Evolutionary conservation across 1,140 invertebrate species (phyloP), one percentile per base, ranked within the genome.

Genomic region (Melitaea cinxia): DNA sequence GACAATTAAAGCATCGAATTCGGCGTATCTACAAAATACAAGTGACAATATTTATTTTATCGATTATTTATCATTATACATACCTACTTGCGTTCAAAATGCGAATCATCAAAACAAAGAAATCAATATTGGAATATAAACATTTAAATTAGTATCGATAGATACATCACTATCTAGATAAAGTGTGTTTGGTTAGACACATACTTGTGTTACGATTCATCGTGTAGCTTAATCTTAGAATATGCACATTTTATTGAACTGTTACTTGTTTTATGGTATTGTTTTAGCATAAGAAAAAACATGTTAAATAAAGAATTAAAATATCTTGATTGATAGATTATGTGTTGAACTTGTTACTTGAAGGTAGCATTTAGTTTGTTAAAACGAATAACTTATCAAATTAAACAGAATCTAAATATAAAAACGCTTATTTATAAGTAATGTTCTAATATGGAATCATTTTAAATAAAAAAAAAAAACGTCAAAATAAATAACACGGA

Each of bases 41-140:
- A 15, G 10, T 64, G 21, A 73, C 61, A 83, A 81, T 83, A 82
- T 87, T 87, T 87, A 75, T 55, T 59, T 58, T 66, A 68, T 55
- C 71, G 68, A 80, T 85, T 85, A 85, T 75, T 72, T 61, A 72
- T 77, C 71, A 80, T 81, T 78, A 78, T 75, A 19, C 7, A 23
- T 23, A 78, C n/a, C n/a, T n/a, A n/a, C 68, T 65, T 61, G 59
- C 72, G 74, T 68, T 77, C 67, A 47, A 80, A 81, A 80, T 77
- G 68, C 81, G 70, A 82, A 81, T 84, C 82, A 85, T 83, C 75
- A 80, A 79, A 88, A 84, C 82, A 84, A 82, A 80, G 73, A 50
- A 65, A 60, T 72, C 68, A 61, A 65, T 77, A 82, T 78, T 78
- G 75, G 73, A 62, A 71, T 67, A 70, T 68, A 75, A 67, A 75